Conservation (phyloP, 2,113 vertebrate genomes). For the Clinocottus analis region DNA sequence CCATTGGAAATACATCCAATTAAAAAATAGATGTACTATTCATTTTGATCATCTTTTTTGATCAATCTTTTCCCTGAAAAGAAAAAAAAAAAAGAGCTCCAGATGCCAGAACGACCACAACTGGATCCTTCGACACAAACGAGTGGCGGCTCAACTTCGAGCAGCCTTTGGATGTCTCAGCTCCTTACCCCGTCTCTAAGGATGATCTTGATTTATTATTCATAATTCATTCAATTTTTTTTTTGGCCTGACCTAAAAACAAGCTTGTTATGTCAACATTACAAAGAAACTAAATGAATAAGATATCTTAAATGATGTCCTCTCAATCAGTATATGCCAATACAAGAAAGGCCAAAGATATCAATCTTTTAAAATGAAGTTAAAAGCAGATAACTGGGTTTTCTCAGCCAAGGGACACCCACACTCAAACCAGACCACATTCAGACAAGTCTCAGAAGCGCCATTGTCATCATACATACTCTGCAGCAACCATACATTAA, state of each 20-base stretch:
- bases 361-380: slow-evolving; percentile 6
- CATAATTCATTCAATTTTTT: background rate
- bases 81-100: background rate
- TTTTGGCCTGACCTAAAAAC: background rate
- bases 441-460: slow-evolving; percentile 20
- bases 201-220: slow-evolving; percentile 1
- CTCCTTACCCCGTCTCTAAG: background rate
- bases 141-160: background rate
- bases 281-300: background rate
- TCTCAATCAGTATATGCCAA: background rate
- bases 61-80: background rate
- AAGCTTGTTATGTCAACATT: slow-evolving; percentile 1
- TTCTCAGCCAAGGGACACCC: slow-evolving; percentile 22
- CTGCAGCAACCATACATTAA: slow-evolving; percentile 26
- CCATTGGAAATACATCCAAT: background rate
- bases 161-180: background rate
- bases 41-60: background rate
- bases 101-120: background rate
- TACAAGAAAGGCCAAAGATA: background rate
- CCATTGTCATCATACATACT: slow-evolving; percentile 19
- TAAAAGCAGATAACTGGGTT: slow-evolving; percentile 16
- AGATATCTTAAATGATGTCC: background rate
- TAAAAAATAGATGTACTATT: background rate
- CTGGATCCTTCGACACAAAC: background rate
- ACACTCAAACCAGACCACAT: slow-evolving; percentile 23